Base-by-base conservation (phyloP, 1,140 invertebrate species). In the Pseudomyrmex sp. region DNA sequence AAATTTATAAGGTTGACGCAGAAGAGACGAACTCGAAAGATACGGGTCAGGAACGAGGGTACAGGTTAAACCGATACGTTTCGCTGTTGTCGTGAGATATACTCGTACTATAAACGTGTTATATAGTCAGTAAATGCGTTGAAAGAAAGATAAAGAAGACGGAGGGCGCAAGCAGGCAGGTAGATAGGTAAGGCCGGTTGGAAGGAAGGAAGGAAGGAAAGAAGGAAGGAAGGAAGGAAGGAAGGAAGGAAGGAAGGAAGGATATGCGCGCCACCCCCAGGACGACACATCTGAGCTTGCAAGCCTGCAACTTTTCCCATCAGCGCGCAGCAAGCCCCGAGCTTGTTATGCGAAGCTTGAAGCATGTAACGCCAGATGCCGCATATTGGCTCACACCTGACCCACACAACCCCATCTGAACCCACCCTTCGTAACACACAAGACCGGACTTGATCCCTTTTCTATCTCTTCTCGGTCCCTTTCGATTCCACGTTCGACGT, bases 261-360 rank as follows among this genome's bases (percentile, higher is more conserved):
- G 62, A 85, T 84, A 62, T 79, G 74, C 86, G 84, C 61, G 65
- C 66, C 58, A 56, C 54, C 63, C 9, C 70, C 13, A 88, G 77
- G 70, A 87, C 70, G 85, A 89, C 82, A 91, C 89, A 91, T 93
- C 91, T 90, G 90, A 92, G 91, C 92, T 91, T 92, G 91, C 92
- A 92, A 35, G 90, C 88, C 88, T 91, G 90, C 92, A 94, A 94
- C 92, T 94, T 94, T 94, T 94, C 93, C 93, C 93, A 94, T 94
- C 93, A 94, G 89, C 86, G 89, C 87, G 63, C 86, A 88, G 86
- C 90, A 90, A 91, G 89, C 90, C 90, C 83, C 88, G 83, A 92
- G 91, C 93, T 94, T 94, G 93, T 94, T 94, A 94, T 93, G 92
- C 91, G 90, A 93, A 91, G 92, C 93, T 92, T 92, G 92, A 93